Evolutionary conservation across 2,113 vertebrate species (phyloP).

Genomic region (Pomatostomus ruficeps): DNA sequence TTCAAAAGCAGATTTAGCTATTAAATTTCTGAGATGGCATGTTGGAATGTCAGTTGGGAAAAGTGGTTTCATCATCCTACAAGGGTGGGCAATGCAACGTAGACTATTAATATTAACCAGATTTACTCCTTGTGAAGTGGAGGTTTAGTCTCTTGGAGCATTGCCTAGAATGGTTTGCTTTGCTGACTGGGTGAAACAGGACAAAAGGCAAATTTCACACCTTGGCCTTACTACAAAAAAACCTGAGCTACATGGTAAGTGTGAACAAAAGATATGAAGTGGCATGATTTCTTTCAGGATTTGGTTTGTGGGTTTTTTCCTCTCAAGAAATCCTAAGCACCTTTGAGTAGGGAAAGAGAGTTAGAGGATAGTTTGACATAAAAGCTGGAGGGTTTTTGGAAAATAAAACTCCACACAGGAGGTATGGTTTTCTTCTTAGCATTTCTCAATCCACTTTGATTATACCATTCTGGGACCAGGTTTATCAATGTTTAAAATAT

Average conservation of each 20-base stretch:
- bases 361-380: not conserved
- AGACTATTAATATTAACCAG: not conserved
- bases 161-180: not conserved
- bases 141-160: not conserved
- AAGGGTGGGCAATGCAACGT: not conserved
- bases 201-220: slow-evolving; percentile 16
- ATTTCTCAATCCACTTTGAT: not conserved
- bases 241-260: not conserved
- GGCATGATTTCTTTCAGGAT: not conserved
- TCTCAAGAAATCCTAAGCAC: not conserved
- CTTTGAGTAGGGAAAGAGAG: not conserved
- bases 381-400: not conserved
- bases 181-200: not conserved
- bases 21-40: slow-evolving; percentile 1
- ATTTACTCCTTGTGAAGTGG: not conserved
- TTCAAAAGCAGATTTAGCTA: not conserved
- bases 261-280: not conserved
- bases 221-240: not conserved
- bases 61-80: not conserved
- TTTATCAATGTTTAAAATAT: not conserved
- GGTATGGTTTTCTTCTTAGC: not conserved
- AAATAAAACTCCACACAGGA: not conserved
- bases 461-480: not conserved
- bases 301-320: not conserved
- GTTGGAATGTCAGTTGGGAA: not conserved